Evolutionary conservation across 23 tunicate species (phyloP), one percentile per base, ranked within the genome.

Genomic region (Styela plicata): DNA sequence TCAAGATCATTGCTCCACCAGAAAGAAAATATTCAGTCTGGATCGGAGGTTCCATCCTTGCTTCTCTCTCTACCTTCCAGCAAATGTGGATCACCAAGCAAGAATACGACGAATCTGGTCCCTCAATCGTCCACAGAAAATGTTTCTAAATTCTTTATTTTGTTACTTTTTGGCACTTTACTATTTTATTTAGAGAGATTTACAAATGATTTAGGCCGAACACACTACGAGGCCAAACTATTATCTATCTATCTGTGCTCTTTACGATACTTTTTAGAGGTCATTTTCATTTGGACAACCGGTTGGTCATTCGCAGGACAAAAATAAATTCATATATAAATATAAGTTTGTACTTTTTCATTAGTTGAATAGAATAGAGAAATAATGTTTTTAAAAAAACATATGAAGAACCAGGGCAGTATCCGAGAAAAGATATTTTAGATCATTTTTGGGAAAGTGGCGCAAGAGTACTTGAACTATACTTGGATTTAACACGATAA

Each of bases 21-120:
- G 79, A 73, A 64, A 32, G 79, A 17, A 66, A 66, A 28, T 66
- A 66, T 17, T 66, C 71, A 0, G 86, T 83, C 70, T 83, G 86
- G 86, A 83, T 83, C 76, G 86, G 86, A 73, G 86, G 97, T 20
- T 66, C 98, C 34, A 94, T 94, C 61, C 87, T 94, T 19, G 94
- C 98, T 1, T 94, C 98, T 2, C 74, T 94, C 30, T 92, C 89
- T 3, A 94, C 98, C 0, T 89, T 94, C 63, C 96, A 94, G 71
- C 90, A 94, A 35, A 77, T 94, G 90, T 94, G 98, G 98, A 82
- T 94, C 67, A 89, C 96, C 20, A 93, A 87, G 57, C 63, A 88
- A 80, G 91, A 94, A 61, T 94, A 90, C 64, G 98, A 94, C 30
- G 98, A 94, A 64, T 80, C 81, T 16, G 98, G 97, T 34, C 84